Evolutionary conservation across 2,888 invertebrate genomes (phyloP).

Genomic region (Podabrus alpinus): DNA sequence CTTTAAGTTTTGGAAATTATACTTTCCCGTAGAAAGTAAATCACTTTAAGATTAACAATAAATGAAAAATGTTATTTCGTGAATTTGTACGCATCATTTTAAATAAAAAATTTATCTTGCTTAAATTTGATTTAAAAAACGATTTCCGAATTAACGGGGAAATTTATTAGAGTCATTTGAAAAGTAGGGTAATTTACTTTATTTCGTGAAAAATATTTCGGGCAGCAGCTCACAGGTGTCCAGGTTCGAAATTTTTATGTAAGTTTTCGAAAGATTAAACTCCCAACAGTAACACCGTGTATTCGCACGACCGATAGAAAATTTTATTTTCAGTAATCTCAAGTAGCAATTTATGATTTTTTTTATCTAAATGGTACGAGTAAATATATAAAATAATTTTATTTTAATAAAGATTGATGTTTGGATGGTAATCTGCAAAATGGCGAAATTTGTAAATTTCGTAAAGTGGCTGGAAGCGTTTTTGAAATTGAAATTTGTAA

Average conservation of each 20-base stretch:
- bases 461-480: neutral
- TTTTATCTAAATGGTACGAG: too few relatives aligned
- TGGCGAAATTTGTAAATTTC: neutral
- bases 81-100: neutral
- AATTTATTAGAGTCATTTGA: too few relatives aligned
- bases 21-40: neutral
- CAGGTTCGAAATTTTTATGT: too few relatives aligned
- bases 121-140: neutral
- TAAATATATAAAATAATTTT: neutral
- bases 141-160: neutral
- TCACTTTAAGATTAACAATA: neutral
- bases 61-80: neutral
- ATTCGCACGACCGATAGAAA: too few relatives aligned
- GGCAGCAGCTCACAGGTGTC: too few relatives aligned
- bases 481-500: conserved; percentile 8
- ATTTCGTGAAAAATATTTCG: too few relatives aligned
- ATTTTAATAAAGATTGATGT: conserved; percentile 1
- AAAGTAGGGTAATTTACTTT: too few relatives aligned
- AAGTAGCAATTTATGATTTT: too few relatives aligned
- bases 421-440: neutral
- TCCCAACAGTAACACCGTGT: too few relatives aligned
- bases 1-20: neutral
- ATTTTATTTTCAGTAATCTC: too few relatives aligned
- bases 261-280: too few relatives aligned
- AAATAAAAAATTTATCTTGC: neutral